Evolutionary conservation across 2,888 invertebrate genomes (phyloP), one percentile per base, ranked within the genome.

Genomic region (Ophion obscuratus): DNA sequence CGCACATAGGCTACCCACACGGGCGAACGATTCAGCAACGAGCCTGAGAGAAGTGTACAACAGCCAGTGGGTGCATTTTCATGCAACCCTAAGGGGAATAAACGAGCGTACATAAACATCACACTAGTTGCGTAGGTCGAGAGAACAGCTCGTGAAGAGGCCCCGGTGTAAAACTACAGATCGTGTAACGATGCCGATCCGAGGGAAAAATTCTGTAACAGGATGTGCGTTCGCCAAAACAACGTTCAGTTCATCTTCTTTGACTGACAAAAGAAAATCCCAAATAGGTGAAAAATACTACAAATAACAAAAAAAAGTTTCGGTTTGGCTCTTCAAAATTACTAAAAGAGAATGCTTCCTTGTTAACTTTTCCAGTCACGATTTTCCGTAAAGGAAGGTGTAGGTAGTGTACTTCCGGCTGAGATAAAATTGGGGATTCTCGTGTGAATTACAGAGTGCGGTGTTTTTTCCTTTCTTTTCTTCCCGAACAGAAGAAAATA

Each of bases 111-210:
- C 75, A 87, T 86, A 84, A 84, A 87, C 77, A 87, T 87, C 84
- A 78, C 77, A 83, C 86, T 86, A 86, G 82, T 87, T 86, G 87
- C 87, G 87, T 87, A 84, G 87, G 87, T 62, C 77, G 86, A 77
- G 81, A 86, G 44, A 44, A 87, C 86, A 84, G 62, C 27, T 24
- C 77, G 59, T 67, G 47, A 67, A n/a, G 11, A 17, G 20, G 59
- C 24, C 73, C 78, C 73, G 78, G 64, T 73, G 71, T 82, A 82
- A 77, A 44, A 44, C 11, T 44, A 71, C 53, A 83, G 78, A 78
- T 82, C 82, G 82, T 71, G 77, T 44, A 82, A 70, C 61, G 71
- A 44, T 71, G n/a, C 53, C 17, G 74, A 75, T 44, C 61, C 47
- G 44, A 24, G 24, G 78, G 44, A 9, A 67, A 78, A 78, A 74